phyloP scores from a whole-genome alignment of 2,888 invertebrate genomes.

The Athrips mouffetella region DNA sequence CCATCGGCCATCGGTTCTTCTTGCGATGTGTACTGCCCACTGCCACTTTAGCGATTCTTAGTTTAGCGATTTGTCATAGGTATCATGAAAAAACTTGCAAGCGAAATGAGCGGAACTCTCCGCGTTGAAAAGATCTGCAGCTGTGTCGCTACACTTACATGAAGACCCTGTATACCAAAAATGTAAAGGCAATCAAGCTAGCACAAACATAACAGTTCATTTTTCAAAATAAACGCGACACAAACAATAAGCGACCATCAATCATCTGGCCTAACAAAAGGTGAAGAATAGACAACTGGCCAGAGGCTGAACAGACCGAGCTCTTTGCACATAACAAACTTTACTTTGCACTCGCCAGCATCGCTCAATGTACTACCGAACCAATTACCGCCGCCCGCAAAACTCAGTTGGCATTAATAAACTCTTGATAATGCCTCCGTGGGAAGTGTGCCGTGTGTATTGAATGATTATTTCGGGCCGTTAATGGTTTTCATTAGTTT shows the following conservation, averaged over 20 bases:
- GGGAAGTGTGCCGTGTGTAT: slow-evolving; percentile 59
- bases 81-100: too few species aligned
- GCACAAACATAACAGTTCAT: slow-evolving; percentile 59
- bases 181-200: slow-evolving; percentile 46
- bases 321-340: slow-evolving; percentile 33
- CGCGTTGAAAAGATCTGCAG: too few species aligned
- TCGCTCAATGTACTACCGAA: slow-evolving; percentile 18
- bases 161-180: not conserved
- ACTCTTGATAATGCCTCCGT: slow-evolving; percentile 51
- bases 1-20: too few species aligned
- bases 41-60: too few species aligned
- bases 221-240: slow-evolving; percentile 68
- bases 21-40: too few species aligned
- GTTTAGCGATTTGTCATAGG: too few species aligned
- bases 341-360: slow-evolving; percentile 24
- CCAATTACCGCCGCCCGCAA: slow-evolving; percentile 31
- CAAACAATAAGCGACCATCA: slow-evolving; percentile 62
- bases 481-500: slow-evolving; percentile 58
- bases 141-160: not conserved
- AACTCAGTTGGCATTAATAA: slow-evolving; percentile 35
- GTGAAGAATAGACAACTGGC: slow-evolving; percentile 57
- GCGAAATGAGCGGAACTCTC: too few species aligned
- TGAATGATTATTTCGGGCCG: slow-evolving; percentile 51
- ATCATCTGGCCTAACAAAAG: slow-evolving; percentile 64
- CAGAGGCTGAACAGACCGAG: slow-evolving; percentile 44